phyloP scores from a whole-genome alignment of 1,140 invertebrate species.

The Lethocerus indicus region DNA sequence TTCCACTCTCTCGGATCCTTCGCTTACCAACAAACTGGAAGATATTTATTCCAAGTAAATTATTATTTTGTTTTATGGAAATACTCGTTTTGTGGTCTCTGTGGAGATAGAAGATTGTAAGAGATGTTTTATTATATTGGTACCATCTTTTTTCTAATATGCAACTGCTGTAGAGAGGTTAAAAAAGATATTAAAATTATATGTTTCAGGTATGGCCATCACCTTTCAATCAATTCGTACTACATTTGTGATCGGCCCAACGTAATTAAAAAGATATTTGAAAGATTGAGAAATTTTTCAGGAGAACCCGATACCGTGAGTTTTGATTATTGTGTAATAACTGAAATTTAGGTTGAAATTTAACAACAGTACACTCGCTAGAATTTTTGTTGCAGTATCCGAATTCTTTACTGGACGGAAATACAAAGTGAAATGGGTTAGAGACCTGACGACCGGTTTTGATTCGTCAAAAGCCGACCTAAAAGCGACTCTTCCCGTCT shows the following conservation, averaged over 20 bases:
- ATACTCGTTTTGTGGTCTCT: constrained; percentile 1
- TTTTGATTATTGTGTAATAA: constrained; percentile 6
- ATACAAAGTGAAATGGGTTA: constrained; percentile 52
- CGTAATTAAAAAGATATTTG: constrained; percentile 61
- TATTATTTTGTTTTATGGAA: not conserved
- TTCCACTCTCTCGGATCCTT: constrained; percentile 32
- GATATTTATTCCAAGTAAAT: constrained; percentile 44
- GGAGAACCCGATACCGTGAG: constrained; percentile 42
- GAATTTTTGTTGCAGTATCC: constrained; percentile 50
- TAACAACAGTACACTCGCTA: not conserved
- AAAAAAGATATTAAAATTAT: not conserved
- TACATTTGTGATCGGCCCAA: constrained; percentile 65
- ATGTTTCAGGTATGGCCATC: constrained; percentile 52
- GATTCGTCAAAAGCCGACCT: constrained; percentile 57
- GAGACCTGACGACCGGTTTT: constrained; percentile 81
- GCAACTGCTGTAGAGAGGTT: too few relatives aligned
- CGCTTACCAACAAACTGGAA: constrained; percentile 56
- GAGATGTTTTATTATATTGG: too few relatives aligned
- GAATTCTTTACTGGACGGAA: constrained; percentile 43
- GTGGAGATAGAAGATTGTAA: not conserved
- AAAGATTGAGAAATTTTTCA: constrained; percentile 58
- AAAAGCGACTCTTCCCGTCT: constrained; percentile 58
- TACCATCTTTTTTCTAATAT: too few relatives aligned
- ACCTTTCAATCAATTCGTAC: constrained; percentile 75
- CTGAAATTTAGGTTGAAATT: not conserved